These are phyloP conservation scores for Ahaetulla prasina DNA, from an alignment of 2,113 vertebrate species.

Conservation along the genomic window DNA sequence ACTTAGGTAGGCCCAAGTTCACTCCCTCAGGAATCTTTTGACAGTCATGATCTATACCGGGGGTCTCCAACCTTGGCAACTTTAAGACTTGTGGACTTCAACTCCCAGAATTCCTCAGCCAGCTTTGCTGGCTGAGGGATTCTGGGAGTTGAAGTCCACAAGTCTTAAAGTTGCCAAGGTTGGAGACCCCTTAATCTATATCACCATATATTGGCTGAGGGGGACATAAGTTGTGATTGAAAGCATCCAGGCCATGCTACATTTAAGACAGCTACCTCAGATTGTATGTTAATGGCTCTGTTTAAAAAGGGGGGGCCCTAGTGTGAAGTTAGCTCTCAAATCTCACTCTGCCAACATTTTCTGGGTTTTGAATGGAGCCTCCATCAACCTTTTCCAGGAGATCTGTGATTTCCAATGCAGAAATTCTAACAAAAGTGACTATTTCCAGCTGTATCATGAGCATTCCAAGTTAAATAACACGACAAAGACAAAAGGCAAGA, in stretches of 20 bases:
- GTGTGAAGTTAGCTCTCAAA: neutral
- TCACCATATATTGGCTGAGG: neutral
- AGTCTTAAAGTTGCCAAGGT: too few relatives aligned
- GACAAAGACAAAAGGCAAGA: neutral
- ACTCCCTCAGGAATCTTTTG: neutral
- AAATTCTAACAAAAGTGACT: neutral
- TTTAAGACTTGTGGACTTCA: too few relatives aligned
- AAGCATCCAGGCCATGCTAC: neutral
- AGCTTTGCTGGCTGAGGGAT: too few relatives aligned
- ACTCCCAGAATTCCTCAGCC: too few relatives aligned
- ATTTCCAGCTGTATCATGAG: neutral
- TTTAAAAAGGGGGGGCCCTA: neutral
- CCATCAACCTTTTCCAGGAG: neutral
- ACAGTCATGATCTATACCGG: neutral
- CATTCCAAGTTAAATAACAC: neutral
- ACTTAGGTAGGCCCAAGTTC: neutral
- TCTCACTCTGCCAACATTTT: neutral
- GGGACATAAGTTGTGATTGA: neutral
- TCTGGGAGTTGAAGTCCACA: too few relatives aligned
- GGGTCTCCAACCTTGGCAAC: too few relatives aligned
- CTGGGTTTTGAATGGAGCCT: neutral
- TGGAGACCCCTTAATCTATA: too few relatives aligned
- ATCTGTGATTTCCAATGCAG: neutral
- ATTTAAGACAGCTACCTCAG: neutral
- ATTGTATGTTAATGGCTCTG: neutral